These are phyloP conservation scores for Sturnus vulgaris DNA, from an alignment of 2,113 vertebrate species.

Conservation along the genomic window DNA sequence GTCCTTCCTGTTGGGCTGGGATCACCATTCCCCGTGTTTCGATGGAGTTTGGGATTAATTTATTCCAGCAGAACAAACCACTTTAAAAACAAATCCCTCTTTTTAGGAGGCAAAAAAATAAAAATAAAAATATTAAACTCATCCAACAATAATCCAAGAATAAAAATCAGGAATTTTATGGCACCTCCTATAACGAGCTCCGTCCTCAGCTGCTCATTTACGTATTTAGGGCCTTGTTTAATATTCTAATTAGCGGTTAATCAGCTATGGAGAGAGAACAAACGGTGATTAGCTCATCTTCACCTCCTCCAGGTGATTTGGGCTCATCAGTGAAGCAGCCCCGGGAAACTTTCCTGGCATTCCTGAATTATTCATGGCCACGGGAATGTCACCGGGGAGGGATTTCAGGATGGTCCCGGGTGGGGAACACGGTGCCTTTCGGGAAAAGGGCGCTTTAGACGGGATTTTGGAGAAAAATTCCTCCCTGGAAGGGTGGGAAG, in stretches of 20 bases:
- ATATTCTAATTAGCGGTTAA: constrained; percentile 61
- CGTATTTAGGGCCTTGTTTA: background rate
- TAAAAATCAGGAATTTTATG: constrained; percentile 18
- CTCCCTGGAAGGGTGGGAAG: background rate
- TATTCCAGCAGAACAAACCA: background rate
- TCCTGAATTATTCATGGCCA: constrained; percentile 10
- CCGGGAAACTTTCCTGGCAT: background rate
- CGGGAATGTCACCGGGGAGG: background rate
- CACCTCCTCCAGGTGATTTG: constrained; percentile 20
- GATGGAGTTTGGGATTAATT: accelerated
- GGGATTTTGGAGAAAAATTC: background rate
- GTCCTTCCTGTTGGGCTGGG: accelerated
- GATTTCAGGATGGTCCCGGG: background rate
- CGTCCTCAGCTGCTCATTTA: constrained; percentile 18
- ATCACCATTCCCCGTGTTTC: accelerated
- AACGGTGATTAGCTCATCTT: constrained; percentile 44
- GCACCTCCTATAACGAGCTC: background rate
- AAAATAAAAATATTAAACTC: accelerated
- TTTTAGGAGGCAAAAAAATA: background rate
- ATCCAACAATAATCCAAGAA: background rate
- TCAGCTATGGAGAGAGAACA: constrained; percentile 41
- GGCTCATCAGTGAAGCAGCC: background rate
- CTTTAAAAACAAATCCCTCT: background rate
- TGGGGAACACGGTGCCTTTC: background rate
- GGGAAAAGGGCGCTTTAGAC: accelerated